These are phyloP conservation scores for Plutomurus gul DNA, from an alignment of 1,140 invertebrate genomes.

Conservation along the genomic window DNA sequence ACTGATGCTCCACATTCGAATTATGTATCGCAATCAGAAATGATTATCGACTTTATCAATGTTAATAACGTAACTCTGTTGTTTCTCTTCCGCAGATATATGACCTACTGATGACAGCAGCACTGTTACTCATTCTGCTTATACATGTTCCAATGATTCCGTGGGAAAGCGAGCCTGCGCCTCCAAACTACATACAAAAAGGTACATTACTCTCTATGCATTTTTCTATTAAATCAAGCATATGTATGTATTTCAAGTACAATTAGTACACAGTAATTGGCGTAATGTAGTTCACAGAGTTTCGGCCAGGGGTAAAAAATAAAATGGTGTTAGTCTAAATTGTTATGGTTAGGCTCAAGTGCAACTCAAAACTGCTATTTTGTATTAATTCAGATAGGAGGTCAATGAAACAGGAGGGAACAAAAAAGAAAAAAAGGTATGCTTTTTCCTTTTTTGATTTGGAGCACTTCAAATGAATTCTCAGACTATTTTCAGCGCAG, in stretches of 20 bases:
- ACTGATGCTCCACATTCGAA: background rate
- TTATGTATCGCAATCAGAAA: background rate
- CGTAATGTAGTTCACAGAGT: no score
- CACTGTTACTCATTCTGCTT: conserved; percentile 43
- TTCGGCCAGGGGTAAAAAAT: no score
- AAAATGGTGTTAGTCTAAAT: background rate
- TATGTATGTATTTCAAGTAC: no score
- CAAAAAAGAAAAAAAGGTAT: no score
- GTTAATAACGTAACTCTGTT: background rate
- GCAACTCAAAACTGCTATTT: background rate
- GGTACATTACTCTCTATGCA: background rate
- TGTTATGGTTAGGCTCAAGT: background rate
- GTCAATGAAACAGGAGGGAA: background rate
- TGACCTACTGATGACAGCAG: conserved; percentile 49
- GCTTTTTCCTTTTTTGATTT: no score
- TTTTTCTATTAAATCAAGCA: background rate
- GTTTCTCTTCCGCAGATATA: conserved; percentile 42
- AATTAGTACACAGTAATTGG: no score
- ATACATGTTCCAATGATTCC: conserved; percentile 41
- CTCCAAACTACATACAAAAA: background rate
- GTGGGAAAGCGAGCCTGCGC: conserved; percentile 1
- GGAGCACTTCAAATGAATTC: no score
- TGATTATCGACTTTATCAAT: background rate
- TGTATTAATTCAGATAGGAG: background rate
- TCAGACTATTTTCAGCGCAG: no score